Evolutionary conservation across 2,113 vertebrate genomes (phyloP).

Genomic region (Sinocyclocheilus maitianheensis): DNA sequence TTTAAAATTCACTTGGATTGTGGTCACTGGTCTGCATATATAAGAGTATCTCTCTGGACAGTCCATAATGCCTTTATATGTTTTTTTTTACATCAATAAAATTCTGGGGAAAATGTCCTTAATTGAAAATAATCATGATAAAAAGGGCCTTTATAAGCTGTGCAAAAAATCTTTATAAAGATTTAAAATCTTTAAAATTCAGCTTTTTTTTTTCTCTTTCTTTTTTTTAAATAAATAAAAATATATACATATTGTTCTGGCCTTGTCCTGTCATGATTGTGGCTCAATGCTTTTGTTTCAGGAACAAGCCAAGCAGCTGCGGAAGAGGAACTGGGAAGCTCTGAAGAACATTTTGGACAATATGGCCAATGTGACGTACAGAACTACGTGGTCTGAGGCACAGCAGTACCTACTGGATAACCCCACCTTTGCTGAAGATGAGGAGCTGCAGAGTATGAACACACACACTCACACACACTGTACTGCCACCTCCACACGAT

Average conservation of each 20-base stretch:
- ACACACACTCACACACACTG: slow-evolving; percentile 6
- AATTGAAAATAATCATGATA: no score
- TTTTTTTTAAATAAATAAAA: no score
- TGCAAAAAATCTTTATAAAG: no score
- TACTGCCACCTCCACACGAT: background rate
- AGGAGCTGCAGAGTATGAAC: slow-evolving; percentile 92
- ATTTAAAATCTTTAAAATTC: no score
- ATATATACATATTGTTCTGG: no score
- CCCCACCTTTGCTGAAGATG: slow-evolving; percentile 97
- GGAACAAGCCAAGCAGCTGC: slow-evolving; percentile 97
- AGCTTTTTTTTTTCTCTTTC: background rate
- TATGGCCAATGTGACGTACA: slow-evolving; percentile 98
- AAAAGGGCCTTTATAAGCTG: no score
- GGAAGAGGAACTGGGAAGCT: slow-evolving; percentile 98
- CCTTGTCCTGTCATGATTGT: background rate
- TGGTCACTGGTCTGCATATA: no score
- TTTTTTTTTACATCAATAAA: no score
- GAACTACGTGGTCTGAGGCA: slow-evolving; percentile 98
- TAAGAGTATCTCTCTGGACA: no score
- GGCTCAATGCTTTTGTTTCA: slow-evolving; percentile 58
- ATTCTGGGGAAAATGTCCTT: no score
- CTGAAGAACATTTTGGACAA: slow-evolving; percentile 98
- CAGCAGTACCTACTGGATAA: slow-evolving; percentile 99
- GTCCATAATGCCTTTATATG: no score
- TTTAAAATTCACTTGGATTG: no score